Conservation (phyloP, 2,888 invertebrate genomes). For the Drosophila melanocephala region DNA sequence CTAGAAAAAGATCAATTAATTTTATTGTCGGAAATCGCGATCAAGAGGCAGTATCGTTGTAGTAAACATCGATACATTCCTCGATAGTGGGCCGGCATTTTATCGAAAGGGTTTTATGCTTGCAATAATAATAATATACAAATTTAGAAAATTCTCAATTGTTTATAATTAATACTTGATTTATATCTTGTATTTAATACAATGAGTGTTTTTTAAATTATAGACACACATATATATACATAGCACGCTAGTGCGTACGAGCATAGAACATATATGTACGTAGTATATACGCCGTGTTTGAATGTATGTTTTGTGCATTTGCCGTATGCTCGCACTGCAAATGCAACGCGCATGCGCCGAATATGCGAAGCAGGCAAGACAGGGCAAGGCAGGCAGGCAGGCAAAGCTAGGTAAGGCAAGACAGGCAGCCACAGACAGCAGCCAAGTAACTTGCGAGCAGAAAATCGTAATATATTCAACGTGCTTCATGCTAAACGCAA, state of each 20-base stretch:
- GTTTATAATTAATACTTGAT: background rate
- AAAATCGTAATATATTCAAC: constrained; percentile 66
- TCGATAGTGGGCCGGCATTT: constrained; percentile 20
- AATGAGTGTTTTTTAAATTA: constrained; percentile 5
- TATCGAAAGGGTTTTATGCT: constrained; percentile 22
- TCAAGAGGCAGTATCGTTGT: background rate
- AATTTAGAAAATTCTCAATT: background rate
- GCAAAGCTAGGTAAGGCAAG: constrained; percentile 18
- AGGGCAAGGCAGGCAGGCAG: constrained; percentile 15
- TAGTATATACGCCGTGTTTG: background rate
- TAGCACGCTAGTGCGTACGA: background rate
- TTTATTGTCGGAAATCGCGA: background rate
- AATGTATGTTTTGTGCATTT: constrained; percentile 25
- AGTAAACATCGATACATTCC: constrained; percentile 30
- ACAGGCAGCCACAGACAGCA: constrained; percentile 46
- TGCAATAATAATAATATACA: background rate
- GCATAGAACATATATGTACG: background rate
- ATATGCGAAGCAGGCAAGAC: constrained; percentile 12
- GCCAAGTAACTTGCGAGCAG: constrained; percentile 63
- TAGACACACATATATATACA: background rate
- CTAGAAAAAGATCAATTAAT: background rate
- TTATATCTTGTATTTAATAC: background rate
- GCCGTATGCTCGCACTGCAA: constrained; percentile 35
- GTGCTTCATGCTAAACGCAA: constrained; percentile 59
- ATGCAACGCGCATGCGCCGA: constrained; percentile 46